Conservation (phyloP, 2,888 invertebrate genomes). For the Aplocera efformata region DNA sequence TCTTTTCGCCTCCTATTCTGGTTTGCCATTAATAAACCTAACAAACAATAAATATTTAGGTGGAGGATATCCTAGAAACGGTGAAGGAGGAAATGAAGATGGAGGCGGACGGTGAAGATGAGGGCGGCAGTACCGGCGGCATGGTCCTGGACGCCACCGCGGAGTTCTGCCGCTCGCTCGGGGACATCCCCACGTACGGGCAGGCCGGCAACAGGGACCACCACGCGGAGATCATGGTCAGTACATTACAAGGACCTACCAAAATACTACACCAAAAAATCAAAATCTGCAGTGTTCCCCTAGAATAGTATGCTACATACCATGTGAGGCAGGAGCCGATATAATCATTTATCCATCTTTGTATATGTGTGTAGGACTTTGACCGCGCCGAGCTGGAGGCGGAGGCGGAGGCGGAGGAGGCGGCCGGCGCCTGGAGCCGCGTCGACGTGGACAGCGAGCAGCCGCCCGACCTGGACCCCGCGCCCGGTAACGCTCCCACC, state of each 20-base stretch:
- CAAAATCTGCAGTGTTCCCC: no score
- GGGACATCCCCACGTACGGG: slow-evolving; percentile 97
- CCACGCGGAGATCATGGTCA: slow-evolving; percentile 80
- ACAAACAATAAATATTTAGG: no score
- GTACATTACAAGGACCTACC: slow-evolving; percentile 1
- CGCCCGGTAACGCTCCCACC: slow-evolving; percentile 59
- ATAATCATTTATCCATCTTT: no score
- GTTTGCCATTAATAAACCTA: no score
- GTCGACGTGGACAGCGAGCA: slow-evolving; percentile 83
- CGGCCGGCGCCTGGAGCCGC: slow-evolving; percentile 90
- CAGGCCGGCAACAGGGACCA: slow-evolving; percentile 94
- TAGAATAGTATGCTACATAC: no score
- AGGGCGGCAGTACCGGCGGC: slow-evolving; percentile 56
- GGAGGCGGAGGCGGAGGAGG: slow-evolving; percentile 65
- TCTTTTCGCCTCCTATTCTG: no score
- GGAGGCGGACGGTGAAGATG: slow-evolving; percentile 48
- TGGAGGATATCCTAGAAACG: slow-evolving; percentile 67
- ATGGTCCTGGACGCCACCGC: slow-evolving; percentile 96
- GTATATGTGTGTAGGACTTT: slow-evolving; percentile 44
- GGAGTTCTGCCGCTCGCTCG: slow-evolving; percentile 97
- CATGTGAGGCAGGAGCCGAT: neutral
- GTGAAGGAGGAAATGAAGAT: slow-evolving; percentile 78
- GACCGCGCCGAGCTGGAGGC: slow-evolving; percentile 60
- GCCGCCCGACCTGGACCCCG: slow-evolving; percentile 57
- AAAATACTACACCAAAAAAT: no score